Conservation (phyloP, 2,888 invertebrate species). For the Coenonympha arcania region DNA sequence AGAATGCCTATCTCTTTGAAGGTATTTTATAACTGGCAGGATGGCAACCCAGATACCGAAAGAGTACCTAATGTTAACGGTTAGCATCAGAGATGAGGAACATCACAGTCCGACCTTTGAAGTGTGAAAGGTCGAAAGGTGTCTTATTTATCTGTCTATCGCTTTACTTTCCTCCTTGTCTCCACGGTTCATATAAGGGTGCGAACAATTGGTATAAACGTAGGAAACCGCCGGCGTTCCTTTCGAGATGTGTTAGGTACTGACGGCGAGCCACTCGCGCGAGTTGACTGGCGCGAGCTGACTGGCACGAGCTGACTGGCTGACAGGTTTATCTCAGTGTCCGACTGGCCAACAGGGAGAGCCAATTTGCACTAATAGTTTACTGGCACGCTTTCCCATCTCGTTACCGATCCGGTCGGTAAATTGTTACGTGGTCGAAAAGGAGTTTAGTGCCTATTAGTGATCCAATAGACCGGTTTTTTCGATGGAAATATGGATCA, state of each 20-base stretch:
- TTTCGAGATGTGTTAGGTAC: neutral
- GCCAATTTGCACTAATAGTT: slow-evolving; percentile 20
- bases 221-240: slow-evolving; percentile 28
- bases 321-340: slow-evolving; percentile 25
- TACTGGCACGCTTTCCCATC: slow-evolving; percentile 22
- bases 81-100: too few species aligned
- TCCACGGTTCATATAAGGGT: slow-evolving; percentile 36
- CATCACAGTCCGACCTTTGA: neutral
- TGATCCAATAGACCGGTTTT: neutral
- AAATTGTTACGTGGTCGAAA: slow-evolving; percentile 2
- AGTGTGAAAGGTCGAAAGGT: neutral
- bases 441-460: neutral
- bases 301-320: slow-evolving; percentile 24
- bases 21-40: too few species aligned
- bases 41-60: too few species aligned
- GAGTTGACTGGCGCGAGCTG: slow-evolving; percentile 13
- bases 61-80: too few species aligned
- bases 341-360: slow-evolving; percentile 16
- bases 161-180: neutral
- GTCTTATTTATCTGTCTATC: neutral
- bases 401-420: slow-evolving; percentile 13
- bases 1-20: too few species aligned
- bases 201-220: slow-evolving; percentile 46
- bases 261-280: slow-evolving; percentile 17
- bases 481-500: neutral